Evolutionary conservation across 2,113 vertebrate genomes (phyloP).

Genomic region (Addax nasomaculatus): DNA sequence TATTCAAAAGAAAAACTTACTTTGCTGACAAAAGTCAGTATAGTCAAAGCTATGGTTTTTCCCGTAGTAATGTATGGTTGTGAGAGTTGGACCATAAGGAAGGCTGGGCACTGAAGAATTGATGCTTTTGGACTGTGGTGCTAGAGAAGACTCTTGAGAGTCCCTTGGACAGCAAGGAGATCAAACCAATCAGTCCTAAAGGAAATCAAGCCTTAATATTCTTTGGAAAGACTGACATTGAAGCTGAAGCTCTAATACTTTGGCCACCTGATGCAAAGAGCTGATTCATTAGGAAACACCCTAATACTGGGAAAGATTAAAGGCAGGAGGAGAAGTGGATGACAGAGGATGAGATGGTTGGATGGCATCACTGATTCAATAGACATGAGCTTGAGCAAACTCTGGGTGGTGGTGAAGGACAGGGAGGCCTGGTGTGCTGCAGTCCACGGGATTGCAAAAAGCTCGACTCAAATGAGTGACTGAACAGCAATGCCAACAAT

Average conservation of each 20-base stretch:
- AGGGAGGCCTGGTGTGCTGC: background rate
- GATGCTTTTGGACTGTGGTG: background rate
- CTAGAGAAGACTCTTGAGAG: background rate
- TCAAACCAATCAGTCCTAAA: background rate
- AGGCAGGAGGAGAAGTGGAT: background rate
- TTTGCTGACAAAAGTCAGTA: background rate
- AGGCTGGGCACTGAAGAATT: background rate
- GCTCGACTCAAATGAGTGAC: background rate
- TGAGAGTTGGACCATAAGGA: background rate
- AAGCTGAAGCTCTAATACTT: background rate
- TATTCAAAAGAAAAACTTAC: background rate
- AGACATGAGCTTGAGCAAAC: background rate
- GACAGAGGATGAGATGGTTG: background rate
- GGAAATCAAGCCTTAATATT: background rate
- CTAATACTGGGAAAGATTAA: background rate
- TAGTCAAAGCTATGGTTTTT: background rate
- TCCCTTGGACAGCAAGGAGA: background rate
- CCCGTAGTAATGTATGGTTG: background rate
- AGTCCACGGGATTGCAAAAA: background rate
- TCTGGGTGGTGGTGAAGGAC: background rate
- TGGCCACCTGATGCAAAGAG: background rate
- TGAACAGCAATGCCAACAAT: background rate
- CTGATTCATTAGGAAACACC: background rate
- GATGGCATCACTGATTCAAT: background rate
- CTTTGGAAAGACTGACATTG: background rate